phyloP scores from a whole-genome alignment of 2,797 vertebrate species.

The Clamator glandarius region DNA sequence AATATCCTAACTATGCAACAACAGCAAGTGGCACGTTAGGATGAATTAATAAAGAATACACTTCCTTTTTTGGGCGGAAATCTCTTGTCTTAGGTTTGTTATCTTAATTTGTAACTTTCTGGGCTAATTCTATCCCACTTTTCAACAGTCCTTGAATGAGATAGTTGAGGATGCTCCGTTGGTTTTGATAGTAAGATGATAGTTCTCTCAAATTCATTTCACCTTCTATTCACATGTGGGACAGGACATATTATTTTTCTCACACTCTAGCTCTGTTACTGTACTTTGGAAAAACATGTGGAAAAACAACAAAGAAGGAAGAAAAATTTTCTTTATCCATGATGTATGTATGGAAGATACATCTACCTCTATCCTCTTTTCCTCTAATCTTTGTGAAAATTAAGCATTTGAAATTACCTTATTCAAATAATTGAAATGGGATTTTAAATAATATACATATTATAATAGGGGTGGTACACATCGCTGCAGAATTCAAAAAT shows the following conservation, averaged over 20 bases:
- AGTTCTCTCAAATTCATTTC: neutral
- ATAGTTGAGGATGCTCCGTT: neutral
- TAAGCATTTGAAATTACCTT: neutral
- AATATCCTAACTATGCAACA: neutral
- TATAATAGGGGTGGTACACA: neutral
- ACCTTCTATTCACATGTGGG: neutral
- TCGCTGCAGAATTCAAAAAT: neutral
- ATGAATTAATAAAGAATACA: neutral
- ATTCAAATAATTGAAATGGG: neutral
- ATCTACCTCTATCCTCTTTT: neutral
- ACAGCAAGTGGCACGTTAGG: neutral
- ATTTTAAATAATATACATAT: neutral
- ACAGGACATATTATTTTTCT: neutral
- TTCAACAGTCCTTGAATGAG: neutral
- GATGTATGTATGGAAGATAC: neutral
- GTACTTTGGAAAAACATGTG: neutral
- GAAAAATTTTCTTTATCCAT: neutral
- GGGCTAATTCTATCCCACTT: neutral
- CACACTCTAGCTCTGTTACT: neutral
- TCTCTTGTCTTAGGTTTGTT: neutral
- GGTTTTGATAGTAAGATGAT: neutral
- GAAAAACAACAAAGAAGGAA: neutral
- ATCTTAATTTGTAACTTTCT: neutral
- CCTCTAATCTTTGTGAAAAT: neutral
- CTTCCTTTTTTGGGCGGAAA: neutral